A percentile compares a stretch with the other conserved stretches of the same genome.
Evolutionary conservation across 2,797 vertebrate species (phyloP).

Genomic region (Mallotus villosus): DNA sequence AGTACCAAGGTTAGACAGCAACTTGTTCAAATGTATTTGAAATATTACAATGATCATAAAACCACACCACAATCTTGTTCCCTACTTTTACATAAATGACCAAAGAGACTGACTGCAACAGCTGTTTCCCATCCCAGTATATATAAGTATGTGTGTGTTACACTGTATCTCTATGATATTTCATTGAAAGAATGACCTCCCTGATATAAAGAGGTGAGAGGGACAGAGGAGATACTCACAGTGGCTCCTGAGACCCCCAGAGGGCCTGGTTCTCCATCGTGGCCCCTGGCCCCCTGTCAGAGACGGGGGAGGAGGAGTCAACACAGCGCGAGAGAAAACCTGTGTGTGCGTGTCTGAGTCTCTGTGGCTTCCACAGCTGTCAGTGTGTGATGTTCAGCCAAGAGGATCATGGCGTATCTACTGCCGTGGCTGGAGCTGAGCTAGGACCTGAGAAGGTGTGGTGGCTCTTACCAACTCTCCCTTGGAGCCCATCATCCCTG

Average conservation of each 20-base stretch:
- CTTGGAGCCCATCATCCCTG: conserved; percentile 86
- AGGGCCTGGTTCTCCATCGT: conserved; percentile 89
- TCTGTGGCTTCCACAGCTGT: no score
- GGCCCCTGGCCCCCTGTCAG: conserved; percentile 85
- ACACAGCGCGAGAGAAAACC: not conserved
- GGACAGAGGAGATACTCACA: conserved; percentile 76
- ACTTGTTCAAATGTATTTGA: no score
- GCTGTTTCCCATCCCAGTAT: no score
- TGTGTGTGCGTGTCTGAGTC: not conserved
- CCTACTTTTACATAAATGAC: no score
- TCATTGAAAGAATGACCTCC: not conserved
- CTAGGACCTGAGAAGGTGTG: not conserved
- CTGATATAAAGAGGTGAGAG: not conserved
- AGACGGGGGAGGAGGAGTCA: conserved; percentile 17
- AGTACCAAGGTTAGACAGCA: no score
- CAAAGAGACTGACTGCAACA: no score
- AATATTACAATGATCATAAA: no score
- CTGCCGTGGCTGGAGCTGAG: not conserved
- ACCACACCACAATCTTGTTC: no score
- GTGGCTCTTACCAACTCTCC: conserved; percentile 83
- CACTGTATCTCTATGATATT: no score
- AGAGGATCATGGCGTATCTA: not conserved
- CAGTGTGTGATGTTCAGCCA: not conserved
- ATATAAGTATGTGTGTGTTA: no score
- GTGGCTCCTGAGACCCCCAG: conserved; percentile 85